phyloP scores from a whole-genome alignment of 2,888 invertebrate genomes.

The Dicycla oo region DNA sequence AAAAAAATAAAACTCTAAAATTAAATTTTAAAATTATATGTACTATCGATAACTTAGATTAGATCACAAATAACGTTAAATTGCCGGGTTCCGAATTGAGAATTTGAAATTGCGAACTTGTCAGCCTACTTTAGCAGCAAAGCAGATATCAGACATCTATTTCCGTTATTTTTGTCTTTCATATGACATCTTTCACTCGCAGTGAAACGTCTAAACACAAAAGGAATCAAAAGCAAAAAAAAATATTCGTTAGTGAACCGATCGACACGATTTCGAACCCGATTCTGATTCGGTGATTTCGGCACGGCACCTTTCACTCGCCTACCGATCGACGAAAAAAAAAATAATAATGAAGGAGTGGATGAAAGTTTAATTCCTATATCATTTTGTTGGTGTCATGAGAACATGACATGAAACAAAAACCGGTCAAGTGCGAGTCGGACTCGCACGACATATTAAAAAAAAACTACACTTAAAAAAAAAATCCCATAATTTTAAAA shows the following conservation, averaged over 20 bases:
- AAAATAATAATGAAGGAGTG: neutral
- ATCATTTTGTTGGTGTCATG: too few relatives aligned
- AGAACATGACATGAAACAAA: too few relatives aligned
- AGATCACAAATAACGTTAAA: conserved; percentile 62
- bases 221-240: too few relatives aligned
- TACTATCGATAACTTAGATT: conserved; percentile 68
- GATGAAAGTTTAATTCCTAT: neutral
- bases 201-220: too few relatives aligned
- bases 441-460: too few relatives aligned
- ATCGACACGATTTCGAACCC: too few relatives aligned
- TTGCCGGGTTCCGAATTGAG: neutral
- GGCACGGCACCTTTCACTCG: neutral
- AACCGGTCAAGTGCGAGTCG: too few relatives aligned
- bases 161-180: neutral
- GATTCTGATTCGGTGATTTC: too few relatives aligned
- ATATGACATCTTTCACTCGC: too few relatives aligned
- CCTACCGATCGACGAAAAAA: neutral
- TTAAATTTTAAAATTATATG: conserved; percentile 56
- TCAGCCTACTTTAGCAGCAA: neutral
- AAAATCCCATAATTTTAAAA: too few relatives aligned
- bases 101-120: neutral
- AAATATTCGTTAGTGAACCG: too few relatives aligned
- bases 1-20: conserved; percentile 20
- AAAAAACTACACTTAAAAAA: too few relatives aligned
- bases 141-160: neutral